A percentile compares a stretch with the other conserved stretches of the same genome.
These are phyloP conservation scores for Epistrophe eligans DNA, from an alignment of 2,888 invertebrate species.

Conservation along the genomic window DNA sequence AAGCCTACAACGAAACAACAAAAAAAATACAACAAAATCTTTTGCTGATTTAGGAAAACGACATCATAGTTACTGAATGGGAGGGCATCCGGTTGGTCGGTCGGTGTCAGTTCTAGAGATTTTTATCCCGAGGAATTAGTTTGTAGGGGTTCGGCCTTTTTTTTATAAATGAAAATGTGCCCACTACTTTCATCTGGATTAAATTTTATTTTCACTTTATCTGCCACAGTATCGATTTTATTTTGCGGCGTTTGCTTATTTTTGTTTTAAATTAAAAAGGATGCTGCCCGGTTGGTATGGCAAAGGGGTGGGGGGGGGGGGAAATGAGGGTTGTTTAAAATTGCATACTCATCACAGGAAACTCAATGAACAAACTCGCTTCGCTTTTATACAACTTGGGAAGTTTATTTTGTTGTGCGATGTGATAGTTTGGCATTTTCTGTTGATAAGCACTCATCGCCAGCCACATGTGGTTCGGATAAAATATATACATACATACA, in stretches of 20 bases:
- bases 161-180: neutral
- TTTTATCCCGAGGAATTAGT: constrained; percentile 14
- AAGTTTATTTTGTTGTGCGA: constrained; percentile 39
- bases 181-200: constrained; percentile 30
- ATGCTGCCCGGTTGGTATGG: constrained; percentile 31
- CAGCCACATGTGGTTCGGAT: constrained; percentile 25
- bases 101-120: neutral
- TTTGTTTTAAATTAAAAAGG: constrained; percentile 41
- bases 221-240: constrained; percentile 55
- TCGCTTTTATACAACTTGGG: neutral
- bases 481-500: neutral
- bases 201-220: constrained; percentile 54
- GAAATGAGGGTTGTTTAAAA: constrained; percentile 19
- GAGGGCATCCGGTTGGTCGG: constrained; percentile 13
- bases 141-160: neutral
- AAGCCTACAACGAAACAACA: neutral
- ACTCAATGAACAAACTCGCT: neutral
- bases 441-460: constrained; percentile 37
- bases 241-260: constrained; percentile 46
- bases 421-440: constrained; percentile 42
- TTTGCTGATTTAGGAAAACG: constrained; percentile 43
- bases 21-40: neutral
- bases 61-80: neutral
- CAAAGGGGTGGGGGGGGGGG: neutral
- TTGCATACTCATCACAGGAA: constrained; percentile 50